Conservation (phyloP, 2,888 invertebrate species). For the Myopa testacea region DNA sequence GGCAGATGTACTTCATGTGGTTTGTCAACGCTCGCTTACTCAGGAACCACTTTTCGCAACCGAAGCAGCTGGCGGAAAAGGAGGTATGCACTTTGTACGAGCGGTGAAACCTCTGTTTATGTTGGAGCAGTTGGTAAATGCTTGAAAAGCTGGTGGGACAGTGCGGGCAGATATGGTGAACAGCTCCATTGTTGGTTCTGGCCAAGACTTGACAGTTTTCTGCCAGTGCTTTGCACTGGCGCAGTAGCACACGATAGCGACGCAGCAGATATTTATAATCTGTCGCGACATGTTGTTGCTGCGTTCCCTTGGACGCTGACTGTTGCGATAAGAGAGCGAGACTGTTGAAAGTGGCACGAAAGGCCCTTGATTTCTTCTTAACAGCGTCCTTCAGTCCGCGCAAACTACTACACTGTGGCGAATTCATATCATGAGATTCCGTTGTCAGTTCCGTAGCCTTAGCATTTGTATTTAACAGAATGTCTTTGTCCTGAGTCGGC, state of each 20-base stretch:
- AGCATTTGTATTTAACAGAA: background rate
- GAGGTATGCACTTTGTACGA: conserved; percentile 33
- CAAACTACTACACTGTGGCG: background rate
- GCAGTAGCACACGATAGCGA: conserved; percentile 50
- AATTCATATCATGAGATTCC: background rate
- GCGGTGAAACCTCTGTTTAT: conserved; percentile 50
- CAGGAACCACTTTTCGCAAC: conserved; percentile 58
- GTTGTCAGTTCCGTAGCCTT: background rate
- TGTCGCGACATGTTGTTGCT: conserved; percentile 14
- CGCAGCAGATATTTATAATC: conserved; percentile 51
- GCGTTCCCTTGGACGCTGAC: background rate
- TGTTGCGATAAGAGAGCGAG: background rate
- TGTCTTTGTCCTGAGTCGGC: background rate
- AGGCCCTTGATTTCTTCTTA: background rate
- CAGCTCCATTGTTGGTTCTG: background rate
- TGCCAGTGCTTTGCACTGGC: conserved; percentile 49
- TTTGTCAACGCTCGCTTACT: conserved; percentile 62
- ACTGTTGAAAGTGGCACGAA: background rate
- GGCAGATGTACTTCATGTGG: conserved; percentile 63
- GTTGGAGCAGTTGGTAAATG: conserved; percentile 51
- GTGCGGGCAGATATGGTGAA: background rate
- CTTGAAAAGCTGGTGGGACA: conserved; percentile 40
- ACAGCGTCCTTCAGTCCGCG: background rate
- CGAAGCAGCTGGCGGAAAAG: conserved; percentile 55
- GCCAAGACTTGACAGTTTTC: conserved; percentile 14